A percentile compares a stretch with the other conserved stretches of the same genome.
These are phyloP conservation scores for Microcebus ravelobensis DNA, from an alignment of 2,113 vertebrate species.

Conservation along the genomic window DNA sequence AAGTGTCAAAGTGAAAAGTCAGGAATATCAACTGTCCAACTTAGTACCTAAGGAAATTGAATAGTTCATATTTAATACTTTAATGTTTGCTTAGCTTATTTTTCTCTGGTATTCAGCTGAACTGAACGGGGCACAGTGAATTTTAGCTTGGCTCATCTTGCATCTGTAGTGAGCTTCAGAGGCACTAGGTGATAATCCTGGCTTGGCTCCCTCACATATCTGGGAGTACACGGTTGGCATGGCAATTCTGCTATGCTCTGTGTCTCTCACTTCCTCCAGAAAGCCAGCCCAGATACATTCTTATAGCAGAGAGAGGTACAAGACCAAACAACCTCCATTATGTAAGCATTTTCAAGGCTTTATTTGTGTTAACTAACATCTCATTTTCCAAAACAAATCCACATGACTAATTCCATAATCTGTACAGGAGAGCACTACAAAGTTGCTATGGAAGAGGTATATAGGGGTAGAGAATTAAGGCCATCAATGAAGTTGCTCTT, in stretches of 20 bases:
- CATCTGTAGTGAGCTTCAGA: background rate
- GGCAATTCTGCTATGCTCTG: background rate
- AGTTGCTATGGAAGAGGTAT: background rate
- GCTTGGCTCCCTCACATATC: background rate
- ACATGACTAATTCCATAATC: background rate
- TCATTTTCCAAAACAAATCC: background rate
- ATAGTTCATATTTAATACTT: no score
- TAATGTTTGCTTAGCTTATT: background rate
- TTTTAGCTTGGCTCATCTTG: background rate
- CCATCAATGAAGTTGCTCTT: background rate
- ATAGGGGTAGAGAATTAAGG: background rate
- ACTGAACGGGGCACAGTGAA: background rate
- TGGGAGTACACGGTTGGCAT: background rate
- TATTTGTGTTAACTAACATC: background rate
- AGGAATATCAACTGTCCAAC: no score
- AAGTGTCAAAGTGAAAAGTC: no score
- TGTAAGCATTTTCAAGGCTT: background rate
- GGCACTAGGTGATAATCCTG: background rate
- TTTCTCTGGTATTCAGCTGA: background rate
- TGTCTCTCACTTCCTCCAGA: background rate
- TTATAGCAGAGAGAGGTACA: background rate
- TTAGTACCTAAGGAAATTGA: no score
- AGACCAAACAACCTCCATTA: background rate
- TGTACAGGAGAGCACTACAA: background rate
- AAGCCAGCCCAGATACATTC: background rate